phyloP scores from a whole-genome alignment of 2,888 invertebrate genomes.

The Lepeophtheirus nordmannii region DNA sequence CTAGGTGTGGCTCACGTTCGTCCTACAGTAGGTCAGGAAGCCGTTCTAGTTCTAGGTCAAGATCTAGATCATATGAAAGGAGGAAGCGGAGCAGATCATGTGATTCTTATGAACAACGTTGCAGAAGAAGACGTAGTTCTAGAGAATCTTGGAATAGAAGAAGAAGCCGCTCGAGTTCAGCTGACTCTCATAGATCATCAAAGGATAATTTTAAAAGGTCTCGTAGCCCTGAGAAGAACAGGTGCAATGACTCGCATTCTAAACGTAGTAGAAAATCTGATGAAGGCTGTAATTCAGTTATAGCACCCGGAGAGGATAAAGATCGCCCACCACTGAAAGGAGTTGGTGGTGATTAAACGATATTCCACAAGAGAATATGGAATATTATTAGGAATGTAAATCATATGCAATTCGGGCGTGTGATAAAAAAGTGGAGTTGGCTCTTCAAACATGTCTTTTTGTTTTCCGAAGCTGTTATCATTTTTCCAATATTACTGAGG shows the following conservation, averaged over 20 bases:
- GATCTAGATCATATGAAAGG: constrained; percentile 39
- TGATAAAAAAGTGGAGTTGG: too few relatives aligned
- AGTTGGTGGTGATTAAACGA: too few relatives aligned
- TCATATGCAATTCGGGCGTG: too few relatives aligned
- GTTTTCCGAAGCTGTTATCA: too few relatives aligned
- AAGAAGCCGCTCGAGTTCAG: not conserved
- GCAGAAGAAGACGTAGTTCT: not conserved
- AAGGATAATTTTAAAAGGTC: not conserved
- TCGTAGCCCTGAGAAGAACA: not conserved
- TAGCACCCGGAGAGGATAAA: not conserved
- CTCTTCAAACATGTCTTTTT: too few relatives aligned
- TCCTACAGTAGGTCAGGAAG: constrained; percentile 44
- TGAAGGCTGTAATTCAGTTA: not conserved
- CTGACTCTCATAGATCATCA: not conserved
- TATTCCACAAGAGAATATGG: too few relatives aligned
- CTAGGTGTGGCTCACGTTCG: constrained; percentile 41
- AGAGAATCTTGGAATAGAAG: not conserved
- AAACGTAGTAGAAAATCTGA: not conserved
- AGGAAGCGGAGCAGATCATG: not conserved
- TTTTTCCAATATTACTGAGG: too few relatives aligned
- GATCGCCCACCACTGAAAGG: too few relatives aligned
- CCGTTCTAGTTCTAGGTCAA: constrained; percentile 26
- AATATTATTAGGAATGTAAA: too few relatives aligned
- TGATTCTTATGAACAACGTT: not conserved
- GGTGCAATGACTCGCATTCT: not conserved